Evolutionary conservation across 2,888 invertebrate genomes (phyloP).

Genomic region (Candidula unifasciata): DNA sequence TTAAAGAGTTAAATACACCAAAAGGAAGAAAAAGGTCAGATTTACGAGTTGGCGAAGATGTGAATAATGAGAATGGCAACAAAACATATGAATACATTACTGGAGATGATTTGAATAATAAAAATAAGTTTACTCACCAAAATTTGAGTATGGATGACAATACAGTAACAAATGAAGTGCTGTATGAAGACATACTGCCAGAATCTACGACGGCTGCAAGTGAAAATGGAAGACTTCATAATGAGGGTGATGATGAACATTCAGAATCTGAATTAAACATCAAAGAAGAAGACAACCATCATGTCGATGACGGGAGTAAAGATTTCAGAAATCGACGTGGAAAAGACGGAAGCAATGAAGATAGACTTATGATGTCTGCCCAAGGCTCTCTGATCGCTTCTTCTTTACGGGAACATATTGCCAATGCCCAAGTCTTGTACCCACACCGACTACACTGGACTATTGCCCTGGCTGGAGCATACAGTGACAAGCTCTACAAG

Average conservation of each 20-base stretch:
- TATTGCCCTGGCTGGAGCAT: background rate
- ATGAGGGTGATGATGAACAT: background rate
- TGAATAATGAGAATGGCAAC: too few relatives aligned
- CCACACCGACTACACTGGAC: constrained; percentile 27
- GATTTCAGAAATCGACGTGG: background rate
- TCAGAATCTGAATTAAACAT: background rate
- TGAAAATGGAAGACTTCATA: too few relatives aligned
- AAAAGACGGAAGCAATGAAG: background rate
- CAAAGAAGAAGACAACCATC: background rate
- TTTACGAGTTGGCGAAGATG: too few relatives aligned
- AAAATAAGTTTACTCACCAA: too few relatives aligned
- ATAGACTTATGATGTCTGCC: background rate
- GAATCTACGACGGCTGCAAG: too few relatives aligned
- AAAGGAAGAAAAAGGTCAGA: too few relatives aligned
- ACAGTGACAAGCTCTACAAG: constrained; percentile 9
- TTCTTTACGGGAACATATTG: background rate
- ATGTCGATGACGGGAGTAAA: background rate
- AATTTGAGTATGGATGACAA: too few relatives aligned
- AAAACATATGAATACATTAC: too few relatives aligned
- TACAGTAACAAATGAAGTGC: too few relatives aligned
- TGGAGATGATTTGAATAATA: too few relatives aligned
- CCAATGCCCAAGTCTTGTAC: background rate
- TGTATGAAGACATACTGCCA: too few relatives aligned
- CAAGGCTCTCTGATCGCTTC: background rate
- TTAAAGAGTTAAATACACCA: background rate